A percentile compares a stretch with the other conserved stretches of the same genome.
Conservation (phyloP, 2,113 vertebrate species). For the Corvus cornix region DNA sequence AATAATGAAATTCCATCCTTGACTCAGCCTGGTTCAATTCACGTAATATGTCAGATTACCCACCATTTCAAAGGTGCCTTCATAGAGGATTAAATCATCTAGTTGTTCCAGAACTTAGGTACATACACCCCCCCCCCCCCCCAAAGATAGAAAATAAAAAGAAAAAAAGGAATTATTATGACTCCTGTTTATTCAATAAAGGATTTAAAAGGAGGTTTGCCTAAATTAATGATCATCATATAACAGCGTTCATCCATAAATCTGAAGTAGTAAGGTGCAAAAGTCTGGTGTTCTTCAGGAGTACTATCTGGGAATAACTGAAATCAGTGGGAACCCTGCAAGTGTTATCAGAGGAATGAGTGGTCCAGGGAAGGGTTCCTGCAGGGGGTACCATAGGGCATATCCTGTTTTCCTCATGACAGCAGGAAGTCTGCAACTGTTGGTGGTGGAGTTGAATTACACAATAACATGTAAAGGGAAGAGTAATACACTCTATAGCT, state of each 20-base stretch:
- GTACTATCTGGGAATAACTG: not conserved
- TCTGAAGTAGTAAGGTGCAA: not conserved
- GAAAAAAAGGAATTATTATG: not conserved
- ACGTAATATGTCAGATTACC: constrained; percentile 40
- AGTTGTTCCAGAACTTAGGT: not conserved
- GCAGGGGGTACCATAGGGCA: fast-evolving
- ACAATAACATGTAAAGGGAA: not conserved
- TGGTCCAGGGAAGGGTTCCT: not conserved
- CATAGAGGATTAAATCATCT: constrained; percentile 21
- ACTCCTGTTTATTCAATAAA: not conserved
- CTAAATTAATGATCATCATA: not conserved
- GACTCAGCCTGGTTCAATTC: constrained; percentile 48
- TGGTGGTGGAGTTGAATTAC: not conserved
- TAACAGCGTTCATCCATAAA: not conserved
- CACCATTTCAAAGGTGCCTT: not conserved
- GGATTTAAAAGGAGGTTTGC: not conserved
- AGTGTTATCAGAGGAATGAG: not conserved
- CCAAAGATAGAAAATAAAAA: not conserved
- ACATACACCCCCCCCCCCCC: not conserved
- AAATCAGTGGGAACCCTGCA: not conserved
- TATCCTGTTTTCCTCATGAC: not conserved
- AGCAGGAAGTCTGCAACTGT: not conserved
- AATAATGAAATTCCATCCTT: constrained; percentile 50
- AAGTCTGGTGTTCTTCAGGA: not conserved
- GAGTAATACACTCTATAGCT: not conserved